Conservation (phyloP, 2,113 vertebrate genomes). For the rat (Rattus norvegicus) region GRCr8 NC_086031.1:88073001-88073500, state of each 20-base stretch:
- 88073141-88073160: background rate
- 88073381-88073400: conserved; percentile 22
- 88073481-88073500: background rate
- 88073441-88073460: background rate
- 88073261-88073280: conserved; percentile 16
- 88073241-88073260: conserved; percentile 14
- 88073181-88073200: conserved; percentile 27
- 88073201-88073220: conserved; percentile 38
- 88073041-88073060: background rate
- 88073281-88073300: conserved; percentile 31
- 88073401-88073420: background rate
- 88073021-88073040: conserved; percentile 33
- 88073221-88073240: conserved; percentile 31
- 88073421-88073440: conserved; percentile 47
- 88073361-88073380: conserved; percentile 4
- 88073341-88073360: conserved; percentile 59
- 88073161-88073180: background rate
- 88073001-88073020: conserved; percentile 51
- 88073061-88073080: background rate
- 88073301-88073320: conserved; percentile 50
- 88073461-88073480: background rate
- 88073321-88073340: conserved; percentile 52
- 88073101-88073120: background rate
- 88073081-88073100: background rate
- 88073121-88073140: background rate